These are phyloP conservation scores for Nephrotoma guestfalica DNA, from an alignment of 2,888 invertebrate genomes.

Conservation along the genomic window DNA sequence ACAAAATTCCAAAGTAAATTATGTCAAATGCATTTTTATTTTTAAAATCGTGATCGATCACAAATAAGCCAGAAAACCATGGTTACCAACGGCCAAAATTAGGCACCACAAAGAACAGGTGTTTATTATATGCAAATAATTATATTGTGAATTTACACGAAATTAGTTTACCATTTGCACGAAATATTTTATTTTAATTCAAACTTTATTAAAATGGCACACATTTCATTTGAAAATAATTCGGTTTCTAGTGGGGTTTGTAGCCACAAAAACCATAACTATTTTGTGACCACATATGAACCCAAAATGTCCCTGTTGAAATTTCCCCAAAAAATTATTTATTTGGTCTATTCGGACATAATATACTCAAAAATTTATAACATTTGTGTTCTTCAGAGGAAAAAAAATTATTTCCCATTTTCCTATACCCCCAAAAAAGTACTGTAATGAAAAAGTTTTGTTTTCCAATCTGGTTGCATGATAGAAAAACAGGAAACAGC, in stretches of 20 bases:
- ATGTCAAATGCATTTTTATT: too few species aligned
- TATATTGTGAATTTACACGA: too few species aligned
- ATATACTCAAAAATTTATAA: background rate
- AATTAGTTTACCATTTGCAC: too few species aligned
- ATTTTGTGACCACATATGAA: background rate
- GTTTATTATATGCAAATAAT: too few species aligned
- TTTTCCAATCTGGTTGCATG: background rate
- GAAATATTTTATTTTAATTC: too few species aligned
- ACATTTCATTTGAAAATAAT: too few species aligned
- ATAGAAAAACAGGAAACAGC: background rate
- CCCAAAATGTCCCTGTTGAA: background rate
- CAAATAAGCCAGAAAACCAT: too few species aligned
- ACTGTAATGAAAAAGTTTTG: background rate
- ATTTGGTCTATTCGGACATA: background rate
- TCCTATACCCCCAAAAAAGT: background rate
- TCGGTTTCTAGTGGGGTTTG: background rate
- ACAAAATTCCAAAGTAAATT: too few species aligned
- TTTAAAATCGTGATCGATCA: too few species aligned
- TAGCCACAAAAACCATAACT: background rate
- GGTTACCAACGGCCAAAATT: too few species aligned
- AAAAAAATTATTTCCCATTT: background rate
- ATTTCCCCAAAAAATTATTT: background rate
- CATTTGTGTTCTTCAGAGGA: background rate
- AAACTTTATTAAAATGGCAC: too few species aligned
- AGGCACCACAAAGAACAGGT: too few species aligned